phyloP scores from a whole-genome alignment of 2,797 vertebrate species.

The Cynodonichthys magdalenae region DNA sequence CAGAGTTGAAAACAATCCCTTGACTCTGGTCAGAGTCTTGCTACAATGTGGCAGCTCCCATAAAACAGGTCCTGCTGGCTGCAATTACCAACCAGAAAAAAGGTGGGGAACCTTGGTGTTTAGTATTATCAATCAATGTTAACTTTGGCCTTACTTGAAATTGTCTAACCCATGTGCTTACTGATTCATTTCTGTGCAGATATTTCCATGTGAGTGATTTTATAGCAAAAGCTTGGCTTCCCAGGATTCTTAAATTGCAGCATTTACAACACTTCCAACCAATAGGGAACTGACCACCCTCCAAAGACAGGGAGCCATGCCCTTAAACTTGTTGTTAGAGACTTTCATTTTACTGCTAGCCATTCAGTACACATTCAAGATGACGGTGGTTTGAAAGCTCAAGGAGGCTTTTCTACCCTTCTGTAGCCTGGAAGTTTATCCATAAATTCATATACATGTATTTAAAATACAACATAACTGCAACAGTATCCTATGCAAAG shows the following conservation, averaged over 20 bases:
- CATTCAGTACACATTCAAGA: slow-evolving; percentile 1
- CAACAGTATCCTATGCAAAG: not conserved
- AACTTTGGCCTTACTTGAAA: too few relatives aligned
- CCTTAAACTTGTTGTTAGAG: slow-evolving; percentile 3
- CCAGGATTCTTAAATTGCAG: not conserved
- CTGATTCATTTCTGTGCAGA: too few relatives aligned
- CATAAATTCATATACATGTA: slow-evolving; percentile 2
- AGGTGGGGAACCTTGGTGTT: too few relatives aligned
- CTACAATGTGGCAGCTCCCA: too few relatives aligned
- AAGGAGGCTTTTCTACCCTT: not conserved
- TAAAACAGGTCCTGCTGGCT: too few relatives aligned
- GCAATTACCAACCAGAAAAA: too few relatives aligned
- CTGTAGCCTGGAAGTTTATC: slow-evolving; percentile 1
- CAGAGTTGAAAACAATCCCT: too few relatives aligned
- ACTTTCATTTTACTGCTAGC: slow-evolving; percentile 10
- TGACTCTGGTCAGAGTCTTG: too few relatives aligned
- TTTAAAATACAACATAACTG: not conserved
- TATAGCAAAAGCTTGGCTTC: not conserved
- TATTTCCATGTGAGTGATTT: not conserved
- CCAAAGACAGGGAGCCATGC: slow-evolving; percentile 2
- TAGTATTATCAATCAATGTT: too few relatives aligned
- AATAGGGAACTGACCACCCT: not conserved
- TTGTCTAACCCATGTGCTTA: too few relatives aligned
- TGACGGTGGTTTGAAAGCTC: slow-evolving; percentile 1
- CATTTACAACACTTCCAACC: not conserved